Evolutionary conservation across 2,888 invertebrate species (phyloP).

Genomic region (Ectemnius continuus): DNA sequence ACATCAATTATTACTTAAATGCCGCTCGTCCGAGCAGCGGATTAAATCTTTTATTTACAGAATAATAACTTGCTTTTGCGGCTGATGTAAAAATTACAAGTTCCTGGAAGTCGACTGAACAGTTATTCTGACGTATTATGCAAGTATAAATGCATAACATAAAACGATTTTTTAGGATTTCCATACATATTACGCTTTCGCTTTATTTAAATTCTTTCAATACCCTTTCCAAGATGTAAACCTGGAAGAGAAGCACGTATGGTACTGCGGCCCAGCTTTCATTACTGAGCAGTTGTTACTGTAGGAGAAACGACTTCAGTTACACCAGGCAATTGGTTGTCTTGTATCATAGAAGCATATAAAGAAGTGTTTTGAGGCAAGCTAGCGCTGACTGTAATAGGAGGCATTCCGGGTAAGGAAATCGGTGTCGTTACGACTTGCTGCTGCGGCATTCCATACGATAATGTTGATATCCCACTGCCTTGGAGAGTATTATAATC

Average conservation of each 20-base stretch:
- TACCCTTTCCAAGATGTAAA: constrained; percentile 40
- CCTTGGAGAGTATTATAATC: constrained; percentile 59
- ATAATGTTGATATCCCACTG: constrained; percentile 70
- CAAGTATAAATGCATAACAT: constrained; percentile 42
- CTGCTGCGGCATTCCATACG: constrained; percentile 66
- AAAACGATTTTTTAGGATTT: constrained; percentile 10
- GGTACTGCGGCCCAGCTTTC: constrained; percentile 10
- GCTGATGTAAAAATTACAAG: constrained; percentile 13
- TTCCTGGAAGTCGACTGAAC: constrained; percentile 19
- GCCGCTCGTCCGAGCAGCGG: background rate
- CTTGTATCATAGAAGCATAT: constrained; percentile 67
- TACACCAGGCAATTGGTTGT: constrained; percentile 57
- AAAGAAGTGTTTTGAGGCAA: constrained; percentile 79
- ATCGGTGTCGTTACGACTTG: constrained; percentile 83
- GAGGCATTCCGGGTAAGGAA: constrained; percentile 88
- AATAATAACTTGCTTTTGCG: constrained; percentile 30
- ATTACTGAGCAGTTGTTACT: constrained; percentile 66
- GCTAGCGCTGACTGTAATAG: constrained; percentile 87
- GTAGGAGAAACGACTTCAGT: constrained; percentile 54
- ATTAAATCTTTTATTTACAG: constrained; percentile 22
- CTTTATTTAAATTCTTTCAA: constrained; percentile 35
- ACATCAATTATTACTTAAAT: no score
- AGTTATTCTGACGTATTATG: constrained; percentile 14
- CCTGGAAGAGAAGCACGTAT: constrained; percentile 20
- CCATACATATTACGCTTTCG: constrained; percentile 26